phyloP scores from a whole-genome alignment of 2,888 invertebrate genomes.

The Argyra leucocephala region DNA sequence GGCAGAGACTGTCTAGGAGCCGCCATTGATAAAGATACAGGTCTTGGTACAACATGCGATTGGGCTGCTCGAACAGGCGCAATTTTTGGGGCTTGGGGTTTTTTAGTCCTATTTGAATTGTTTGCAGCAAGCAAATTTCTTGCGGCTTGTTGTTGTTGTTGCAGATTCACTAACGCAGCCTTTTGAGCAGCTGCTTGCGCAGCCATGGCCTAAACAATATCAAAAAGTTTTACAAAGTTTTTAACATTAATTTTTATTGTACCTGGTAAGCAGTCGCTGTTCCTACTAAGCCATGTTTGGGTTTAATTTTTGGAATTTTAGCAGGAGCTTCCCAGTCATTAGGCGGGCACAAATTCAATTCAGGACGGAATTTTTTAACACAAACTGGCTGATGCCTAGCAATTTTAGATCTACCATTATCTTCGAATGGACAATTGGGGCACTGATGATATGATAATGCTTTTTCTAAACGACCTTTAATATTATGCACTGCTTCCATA shows the following conservation, averaged over 20 bases:
- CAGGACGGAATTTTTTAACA: constrained; percentile 79
- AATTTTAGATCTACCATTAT: constrained; percentile 83
- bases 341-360: constrained; percentile 75
- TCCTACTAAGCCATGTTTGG: constrained; percentile 42
- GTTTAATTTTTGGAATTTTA: constrained; percentile 64
- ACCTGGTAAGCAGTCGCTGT: constrained; percentile 45
- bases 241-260: constrained; percentile 9
- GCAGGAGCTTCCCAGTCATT: constrained; percentile 89
- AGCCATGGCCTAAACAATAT: constrained; percentile 38
- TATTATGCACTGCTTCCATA: constrained; percentile 83
- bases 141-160: constrained; percentile 41
- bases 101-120: constrained; percentile 36
- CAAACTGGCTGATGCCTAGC: constrained; percentile 81
- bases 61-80: constrained; percentile 24
- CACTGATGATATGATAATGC: constrained; percentile 85
- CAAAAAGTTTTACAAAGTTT: constrained; percentile 7
- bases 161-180: constrained; percentile 40
- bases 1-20: constrained; percentile 29
- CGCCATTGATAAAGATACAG: constrained; percentile 30
- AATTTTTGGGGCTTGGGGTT: constrained; percentile 32
- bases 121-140: constrained; percentile 33
- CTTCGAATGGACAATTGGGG: constrained; percentile 87
- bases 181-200: constrained; percentile 43
- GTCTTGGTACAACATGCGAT: constrained; percentile 17
- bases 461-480: constrained; percentile 71